Evolutionary conservation across 2,113 vertebrate species (phyloP).

Genomic region (Lepisosteus osseus): DNA sequence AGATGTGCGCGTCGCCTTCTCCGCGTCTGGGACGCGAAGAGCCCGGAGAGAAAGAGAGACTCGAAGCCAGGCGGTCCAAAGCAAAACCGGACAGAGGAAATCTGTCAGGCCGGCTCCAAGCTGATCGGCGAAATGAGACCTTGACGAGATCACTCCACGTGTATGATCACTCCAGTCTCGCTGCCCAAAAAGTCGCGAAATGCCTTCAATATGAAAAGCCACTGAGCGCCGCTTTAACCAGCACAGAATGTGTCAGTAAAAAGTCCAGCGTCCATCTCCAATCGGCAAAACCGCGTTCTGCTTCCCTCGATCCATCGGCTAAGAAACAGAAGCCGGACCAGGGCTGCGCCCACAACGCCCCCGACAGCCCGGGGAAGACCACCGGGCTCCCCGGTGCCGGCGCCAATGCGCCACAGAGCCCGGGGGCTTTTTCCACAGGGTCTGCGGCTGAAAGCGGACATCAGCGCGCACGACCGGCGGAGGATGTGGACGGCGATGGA

Average conservation of each 20-base stretch:
- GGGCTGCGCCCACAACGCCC: constrained; percentile 17
- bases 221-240: neutral
- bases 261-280: neutral
- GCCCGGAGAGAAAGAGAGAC: constrained; percentile 14
- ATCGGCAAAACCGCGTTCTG: neutral
- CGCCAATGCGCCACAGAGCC: constrained; percentile 21
- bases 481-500: neutral
- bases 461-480: constrained; percentile 30
- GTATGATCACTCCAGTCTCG: neutral
- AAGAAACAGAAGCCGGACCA: constrained; percentile 23
- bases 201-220: neutral
- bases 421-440: constrained; percentile 32
- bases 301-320: constrained; percentile 9
- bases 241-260: neutral
- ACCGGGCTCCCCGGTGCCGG: constrained; percentile 28
- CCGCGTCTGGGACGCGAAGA: neutral
- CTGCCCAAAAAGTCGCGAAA: constrained; percentile 17
- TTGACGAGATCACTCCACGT: neutral
- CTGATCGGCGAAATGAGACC: constrained; percentile 1
- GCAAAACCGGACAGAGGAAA: constrained; percentile 21
- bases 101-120: neutral
- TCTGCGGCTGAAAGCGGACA: constrained; percentile 50
- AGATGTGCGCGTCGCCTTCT: neutral
- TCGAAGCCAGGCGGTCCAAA: neutral
- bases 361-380: constrained; percentile 18